A percentile compares a stretch with the other conserved stretches of the same genome.
Evolutionary conservation across 1,140 invertebrate species (phyloP).

Genomic region (Sitophilus oryzae): DNA sequence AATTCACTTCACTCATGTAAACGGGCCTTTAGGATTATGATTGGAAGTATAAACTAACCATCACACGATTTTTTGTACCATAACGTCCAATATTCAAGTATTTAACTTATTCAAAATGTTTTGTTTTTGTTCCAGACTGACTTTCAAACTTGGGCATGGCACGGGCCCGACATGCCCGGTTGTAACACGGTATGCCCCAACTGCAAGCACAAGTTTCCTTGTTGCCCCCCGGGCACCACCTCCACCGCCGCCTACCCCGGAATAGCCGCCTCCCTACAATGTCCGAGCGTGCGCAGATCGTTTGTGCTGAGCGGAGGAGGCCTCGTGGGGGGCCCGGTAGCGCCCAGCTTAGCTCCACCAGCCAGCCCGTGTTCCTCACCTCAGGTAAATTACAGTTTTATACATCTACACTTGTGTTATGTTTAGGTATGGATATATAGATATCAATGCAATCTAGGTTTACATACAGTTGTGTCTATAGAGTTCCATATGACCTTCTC

Average conservation of each 20-base stretch:
- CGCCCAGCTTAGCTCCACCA: constrained; percentile 11
- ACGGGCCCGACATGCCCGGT: constrained; percentile 42
- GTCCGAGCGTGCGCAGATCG: constrained; percentile 41
- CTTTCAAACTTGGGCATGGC: constrained; percentile 38
- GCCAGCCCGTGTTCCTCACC: constrained; percentile 11
- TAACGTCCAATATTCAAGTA: too few relatives aligned
- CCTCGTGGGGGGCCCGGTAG: constrained; percentile 22
- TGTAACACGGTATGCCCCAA: constrained; percentile 55
- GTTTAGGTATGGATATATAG: too few relatives aligned
- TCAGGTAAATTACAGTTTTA: constrained; percentile 1
- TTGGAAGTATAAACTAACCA: too few relatives aligned
- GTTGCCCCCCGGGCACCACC: constrained; percentile 33
- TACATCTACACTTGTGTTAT: too few relatives aligned
- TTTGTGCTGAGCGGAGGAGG: constrained; percentile 36
- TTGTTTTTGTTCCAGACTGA: constrained; percentile 36
- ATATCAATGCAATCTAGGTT: too few relatives aligned
- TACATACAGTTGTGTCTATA: too few relatives aligned
- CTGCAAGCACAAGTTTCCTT: constrained; percentile 55
- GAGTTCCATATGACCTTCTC: too few relatives aligned
- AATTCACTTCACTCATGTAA: too few relatives aligned
- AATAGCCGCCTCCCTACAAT: constrained; percentile 35
- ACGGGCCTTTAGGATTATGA: too few relatives aligned
- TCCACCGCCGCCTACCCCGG: constrained; percentile 19
- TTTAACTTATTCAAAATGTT: too few relatives aligned
- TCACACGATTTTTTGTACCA: too few relatives aligned